Evolutionary conservation across 2,797 vertebrate genomes (phyloP), one percentile per base, ranked within the genome.

Genomic region (Gambelia wislizenii): DNA sequence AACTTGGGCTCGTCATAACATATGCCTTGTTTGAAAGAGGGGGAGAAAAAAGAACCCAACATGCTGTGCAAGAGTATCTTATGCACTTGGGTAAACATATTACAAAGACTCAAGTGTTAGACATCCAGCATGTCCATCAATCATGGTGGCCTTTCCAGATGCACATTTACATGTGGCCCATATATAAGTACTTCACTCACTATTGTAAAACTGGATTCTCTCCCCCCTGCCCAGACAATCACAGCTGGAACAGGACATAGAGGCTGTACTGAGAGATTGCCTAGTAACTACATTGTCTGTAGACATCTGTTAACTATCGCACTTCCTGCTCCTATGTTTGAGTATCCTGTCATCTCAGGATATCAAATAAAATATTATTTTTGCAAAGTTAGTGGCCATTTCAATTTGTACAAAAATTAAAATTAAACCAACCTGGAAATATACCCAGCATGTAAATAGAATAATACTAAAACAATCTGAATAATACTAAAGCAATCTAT

Each of bases 51-150:
- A 42, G 13, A 89, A 39, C 64, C 64, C 64, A 67, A 61, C 83
- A 39, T 49, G 33, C 88, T 91, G 77, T 82, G 56, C 39, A 93
- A 91, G 81, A 92, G 90, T 90, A 87, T 89, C 72, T 91, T 86
- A 49, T 56, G n/a, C 82, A 91, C 70, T 95, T 90, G 90, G 72
- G 89, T 87, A 95, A 92, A 90, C 64, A 92, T 89, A 76, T 90
- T 77, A 93, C 67, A 92, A 90, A 93, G 83, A 91, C 59, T 56
- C 14, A 83, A 92, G 59, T 87, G 85, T 94, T 89, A 89, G 92
- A 64, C 69, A 92, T 39, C 36, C 4, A 76, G 87, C 77, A 22
- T 86, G 78, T 92, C 87, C 84, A 18, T 85, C 89, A 90, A 76
- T n/a, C 10, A 83, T 89, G 89, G 77, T 33, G 67, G 1, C 69